phyloP scores from a whole-genome alignment of 2,113 vertebrate genomes.

The Stigmatopora nigra region DNA sequence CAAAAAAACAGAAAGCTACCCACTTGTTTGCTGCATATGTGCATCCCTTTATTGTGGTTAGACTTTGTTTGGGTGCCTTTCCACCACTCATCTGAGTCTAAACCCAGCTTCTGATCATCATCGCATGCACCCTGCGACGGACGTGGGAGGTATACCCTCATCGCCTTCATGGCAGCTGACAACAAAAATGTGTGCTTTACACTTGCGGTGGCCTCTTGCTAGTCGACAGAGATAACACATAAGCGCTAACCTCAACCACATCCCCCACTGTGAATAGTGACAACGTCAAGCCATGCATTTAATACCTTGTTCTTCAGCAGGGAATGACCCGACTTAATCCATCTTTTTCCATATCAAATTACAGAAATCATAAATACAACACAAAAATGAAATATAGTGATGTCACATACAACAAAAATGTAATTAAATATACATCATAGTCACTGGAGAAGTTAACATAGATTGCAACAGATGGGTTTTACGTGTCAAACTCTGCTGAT shows the following conservation, averaged over 20 bases:
- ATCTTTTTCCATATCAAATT: background rate
- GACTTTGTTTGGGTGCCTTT: conserved; percentile 25
- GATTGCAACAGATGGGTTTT: background rate
- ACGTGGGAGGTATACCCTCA: conserved; percentile 22
- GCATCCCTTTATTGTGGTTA: conserved; percentile 3
- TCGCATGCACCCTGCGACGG: background rate
- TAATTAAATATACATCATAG: background rate
- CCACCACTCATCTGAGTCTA: conserved; percentile 14
- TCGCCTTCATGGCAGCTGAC: conserved; percentile 30
- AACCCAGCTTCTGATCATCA: conserved; percentile 10
- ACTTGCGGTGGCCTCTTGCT: conserved; percentile 13
- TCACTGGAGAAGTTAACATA: background rate
- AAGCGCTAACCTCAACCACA: conserved; percentile 33
- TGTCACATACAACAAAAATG: background rate
- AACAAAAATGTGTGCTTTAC: conserved; percentile 30
- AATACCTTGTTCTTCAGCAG: background rate
- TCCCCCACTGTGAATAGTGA: conserved; percentile 10
- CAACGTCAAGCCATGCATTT: background rate
- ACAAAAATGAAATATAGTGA: background rate
- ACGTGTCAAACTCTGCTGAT: background rate
- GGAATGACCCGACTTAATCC: background rate
- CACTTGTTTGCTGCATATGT: background rate
- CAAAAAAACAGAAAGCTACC: background rate
- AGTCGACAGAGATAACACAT: conserved; percentile 48
- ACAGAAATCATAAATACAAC: background rate